Conservation (phyloP, 2,888 invertebrate genomes). For the Cotesia congregata region DNA sequence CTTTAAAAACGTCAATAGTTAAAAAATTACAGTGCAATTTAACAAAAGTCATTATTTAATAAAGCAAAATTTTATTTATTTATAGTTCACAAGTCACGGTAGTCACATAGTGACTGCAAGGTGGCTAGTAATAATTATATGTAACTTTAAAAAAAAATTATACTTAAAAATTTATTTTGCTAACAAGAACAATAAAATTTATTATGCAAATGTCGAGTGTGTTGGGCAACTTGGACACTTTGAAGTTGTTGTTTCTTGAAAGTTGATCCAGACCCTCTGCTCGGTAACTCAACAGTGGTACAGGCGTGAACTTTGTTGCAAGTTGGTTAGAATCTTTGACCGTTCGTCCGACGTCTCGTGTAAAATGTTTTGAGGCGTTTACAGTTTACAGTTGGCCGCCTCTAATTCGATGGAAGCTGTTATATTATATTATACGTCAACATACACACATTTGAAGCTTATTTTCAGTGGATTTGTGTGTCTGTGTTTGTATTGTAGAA, state of each 20-base stretch:
- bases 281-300: neutral
- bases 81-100: too few relatives aligned
- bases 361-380: conserved; percentile 9
- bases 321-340: conserved; percentile 46
- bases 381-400: conserved; percentile 12
- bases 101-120: too few relatives aligned
- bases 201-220: neutral
- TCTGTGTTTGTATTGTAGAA: neutral
- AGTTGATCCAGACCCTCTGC: neutral
- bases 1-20: too few relatives aligned
- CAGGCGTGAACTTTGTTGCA: neutral
- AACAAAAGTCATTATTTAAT: too few relatives aligned
- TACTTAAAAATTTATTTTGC: too few relatives aligned
- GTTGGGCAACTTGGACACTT: neutral
- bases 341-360: conserved; percentile 43
- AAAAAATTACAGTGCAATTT: too few relatives aligned
- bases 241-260: conserved; percentile 1
- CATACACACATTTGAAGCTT: too few relatives aligned
- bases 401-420: conserved; percentile 8
- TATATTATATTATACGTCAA: neutral
- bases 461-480: neutral
- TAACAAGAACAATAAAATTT: neutral
- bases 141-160: too few relatives aligned
- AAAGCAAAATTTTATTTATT: too few relatives aligned
- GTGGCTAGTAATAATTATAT: too few relatives aligned